A percentile compares a stretch with the other conserved stretches of the same genome.
Evolutionary conservation across 2,888 invertebrate genomes (phyloP).

Genomic region (Philonicus albiceps): DNA sequence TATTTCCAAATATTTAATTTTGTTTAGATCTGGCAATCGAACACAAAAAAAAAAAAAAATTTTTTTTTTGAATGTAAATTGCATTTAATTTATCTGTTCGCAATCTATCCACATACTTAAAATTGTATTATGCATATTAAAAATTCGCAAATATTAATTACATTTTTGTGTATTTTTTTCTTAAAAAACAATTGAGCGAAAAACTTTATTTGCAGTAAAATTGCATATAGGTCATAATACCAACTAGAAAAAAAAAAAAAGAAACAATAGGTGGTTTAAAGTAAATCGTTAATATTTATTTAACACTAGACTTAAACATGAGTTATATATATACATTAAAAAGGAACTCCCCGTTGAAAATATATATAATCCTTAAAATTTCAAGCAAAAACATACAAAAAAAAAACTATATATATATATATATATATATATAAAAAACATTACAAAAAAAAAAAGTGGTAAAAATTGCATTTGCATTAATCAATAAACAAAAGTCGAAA

Average conservation of each 20-base stretch:
- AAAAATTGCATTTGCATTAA: slow-evolving; percentile 8
- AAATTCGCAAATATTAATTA: slow-evolving; percentile 3
- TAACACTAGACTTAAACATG: slow-evolving; percentile 28
- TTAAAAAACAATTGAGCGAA: background rate
- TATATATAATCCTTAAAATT: slow-evolving; percentile 6
- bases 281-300: slow-evolving; percentile 36
- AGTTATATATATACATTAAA: slow-evolving; percentile 6
- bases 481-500: background rate
- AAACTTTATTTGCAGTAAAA: slow-evolving; percentile 17
- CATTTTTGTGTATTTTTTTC: background rate
- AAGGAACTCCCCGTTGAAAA: slow-evolving; percentile 18
- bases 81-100: slow-evolving; percentile 7
- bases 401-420: background rate
- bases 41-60: background rate
- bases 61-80: slow-evolving; percentile 17
- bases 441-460: background rate
- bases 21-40: background rate
- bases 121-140: background rate
- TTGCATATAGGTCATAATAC: slow-evolving; percentile 25
- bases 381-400: slow-evolving; percentile 38
- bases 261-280: slow-evolving; percentile 35
- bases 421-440: no score
- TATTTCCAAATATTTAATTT: background rate
- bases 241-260: background rate
- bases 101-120: slow-evolving; percentile 2